Conservation (phyloP, 2,113 vertebrate species). For the Sinocyclocheilus grahami region DNA sequence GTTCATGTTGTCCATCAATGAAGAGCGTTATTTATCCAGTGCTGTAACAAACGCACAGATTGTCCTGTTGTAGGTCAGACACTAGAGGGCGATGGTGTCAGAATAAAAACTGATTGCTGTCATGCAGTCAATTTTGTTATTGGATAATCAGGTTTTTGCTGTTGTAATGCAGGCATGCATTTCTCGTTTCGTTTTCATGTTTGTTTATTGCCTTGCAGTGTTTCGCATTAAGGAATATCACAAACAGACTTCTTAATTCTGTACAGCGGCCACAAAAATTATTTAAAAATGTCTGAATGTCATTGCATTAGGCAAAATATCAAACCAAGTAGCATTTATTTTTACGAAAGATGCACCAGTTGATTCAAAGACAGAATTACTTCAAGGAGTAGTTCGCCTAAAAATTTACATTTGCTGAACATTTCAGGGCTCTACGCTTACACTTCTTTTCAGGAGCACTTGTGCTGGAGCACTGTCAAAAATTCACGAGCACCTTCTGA, state of each 20-base stretch:
- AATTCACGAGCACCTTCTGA: too few relatives aligned
- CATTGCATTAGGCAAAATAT: neutral
- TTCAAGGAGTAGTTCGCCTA: neutral
- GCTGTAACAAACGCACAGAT: neutral
- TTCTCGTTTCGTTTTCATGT: neutral
- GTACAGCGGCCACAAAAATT: neutral
- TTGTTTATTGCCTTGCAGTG: slow-evolving; percentile 2
- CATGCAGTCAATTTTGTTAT: neutral
- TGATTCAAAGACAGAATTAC: neutral
- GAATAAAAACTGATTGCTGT: neutral
- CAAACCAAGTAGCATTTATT: neutral
- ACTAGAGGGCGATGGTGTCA: slow-evolving; percentile 30
- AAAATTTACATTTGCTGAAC: neutral
- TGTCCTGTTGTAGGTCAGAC: slow-evolving; percentile 18
- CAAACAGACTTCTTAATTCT: neutral
- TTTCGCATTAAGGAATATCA: neutral
- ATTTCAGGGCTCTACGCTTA: neutral
- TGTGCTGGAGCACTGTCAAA: too few relatives aligned
- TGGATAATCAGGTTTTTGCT: neutral
- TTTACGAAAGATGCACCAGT: neutral
- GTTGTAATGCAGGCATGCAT: neutral
- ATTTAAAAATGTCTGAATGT: neutral
- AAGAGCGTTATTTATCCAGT: neutral
- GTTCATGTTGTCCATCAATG: neutral
- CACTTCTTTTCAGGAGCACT: too few relatives aligned